A percentile compares a stretch with the other conserved stretches of the same genome.
Evolutionary conservation across 2,888 invertebrate species (phyloP).

Genomic region (Pomacea canaliculata): DNA sequence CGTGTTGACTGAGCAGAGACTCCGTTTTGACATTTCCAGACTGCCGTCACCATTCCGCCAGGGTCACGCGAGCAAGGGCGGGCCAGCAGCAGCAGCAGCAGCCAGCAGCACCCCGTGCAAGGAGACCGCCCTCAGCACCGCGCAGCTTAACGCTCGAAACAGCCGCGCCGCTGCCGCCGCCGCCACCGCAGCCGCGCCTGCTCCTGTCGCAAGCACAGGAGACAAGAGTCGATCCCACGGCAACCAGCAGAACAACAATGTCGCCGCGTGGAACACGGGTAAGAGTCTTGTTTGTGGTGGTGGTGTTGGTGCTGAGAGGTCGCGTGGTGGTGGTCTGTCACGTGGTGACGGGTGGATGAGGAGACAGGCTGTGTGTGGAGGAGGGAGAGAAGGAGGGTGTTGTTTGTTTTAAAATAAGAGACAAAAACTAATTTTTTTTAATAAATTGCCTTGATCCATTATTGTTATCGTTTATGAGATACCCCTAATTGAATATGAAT

Average conservation of each 20-base stretch:
- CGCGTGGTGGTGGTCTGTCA: too few species aligned
- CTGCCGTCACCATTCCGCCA: slow-evolving; percentile 58
- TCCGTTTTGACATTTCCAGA: slow-evolving; percentile 38
- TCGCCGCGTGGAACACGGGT: background rate
- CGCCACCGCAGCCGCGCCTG: slow-evolving; percentile 21
- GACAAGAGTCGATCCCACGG: slow-evolving; percentile 46
- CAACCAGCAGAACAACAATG: slow-evolving; percentile 50
- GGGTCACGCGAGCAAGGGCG: slow-evolving; percentile 48
- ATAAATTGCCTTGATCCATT: too few species aligned
- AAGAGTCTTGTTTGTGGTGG: background rate
- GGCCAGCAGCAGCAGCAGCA: slow-evolving; percentile 43
- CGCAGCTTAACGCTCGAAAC: slow-evolving; percentile 10
- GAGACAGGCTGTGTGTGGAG: too few species aligned
- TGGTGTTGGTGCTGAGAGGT: too few species aligned
- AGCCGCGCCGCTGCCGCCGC: slow-evolving; percentile 28
- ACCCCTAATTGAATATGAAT: too few species aligned
- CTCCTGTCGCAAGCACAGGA: slow-evolving; percentile 27
- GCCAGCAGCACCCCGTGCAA: slow-evolving; percentile 53
- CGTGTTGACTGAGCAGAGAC: too few species aligned
- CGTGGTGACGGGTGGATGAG: too few species aligned
- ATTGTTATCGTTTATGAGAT: too few species aligned
- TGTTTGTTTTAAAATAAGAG: too few species aligned
- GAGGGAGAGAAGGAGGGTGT: too few species aligned
- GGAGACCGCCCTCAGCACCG: slow-evolving; percentile 35
- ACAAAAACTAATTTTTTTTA: too few species aligned